Evolutionary conservation across 1,140 invertebrate genomes (phyloP).

Genomic region (Drosophila gunungcola): DNA sequence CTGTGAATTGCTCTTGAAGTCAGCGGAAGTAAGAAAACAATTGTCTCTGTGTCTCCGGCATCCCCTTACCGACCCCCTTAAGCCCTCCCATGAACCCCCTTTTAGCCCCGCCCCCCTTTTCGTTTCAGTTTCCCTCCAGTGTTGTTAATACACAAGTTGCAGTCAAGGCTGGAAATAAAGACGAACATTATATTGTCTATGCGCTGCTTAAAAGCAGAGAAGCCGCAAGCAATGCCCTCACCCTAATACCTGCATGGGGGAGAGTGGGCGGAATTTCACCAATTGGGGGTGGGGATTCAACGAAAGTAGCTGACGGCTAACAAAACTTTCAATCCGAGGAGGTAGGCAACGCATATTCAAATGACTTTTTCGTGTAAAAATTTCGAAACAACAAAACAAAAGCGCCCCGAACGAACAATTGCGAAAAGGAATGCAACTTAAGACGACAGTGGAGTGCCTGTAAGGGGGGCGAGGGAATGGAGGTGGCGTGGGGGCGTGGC

Average conservation of each 20-base stretch:
- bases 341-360: slow-evolving; percentile 72
- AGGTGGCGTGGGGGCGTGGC: background rate
- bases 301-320: slow-evolving; percentile 75
- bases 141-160: slow-evolving; percentile 50
- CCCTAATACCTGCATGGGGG: slow-evolving; percentile 42
- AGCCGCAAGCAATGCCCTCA: slow-evolving; percentile 74
- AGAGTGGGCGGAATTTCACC: background rate
- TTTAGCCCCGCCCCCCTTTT: background rate
- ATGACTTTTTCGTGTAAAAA: slow-evolving; percentile 82
- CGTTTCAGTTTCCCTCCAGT: slow-evolving; percentile 7
- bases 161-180: slow-evolving; percentile 62
- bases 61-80: background rate
- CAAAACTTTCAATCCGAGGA: slow-evolving; percentile 73
- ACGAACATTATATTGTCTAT: slow-evolving; percentile 60
- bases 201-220: slow-evolving; percentile 42
- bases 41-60: slow-evolving; percentile 42
- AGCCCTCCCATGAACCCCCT: background rate
- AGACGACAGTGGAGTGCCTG: slow-evolving; percentile 25
- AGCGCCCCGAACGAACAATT: slow-evolving; percentile 70
- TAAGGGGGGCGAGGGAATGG: background rate
- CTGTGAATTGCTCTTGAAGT: slow-evolving; percentile 52
- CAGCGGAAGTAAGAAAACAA: slow-evolving; percentile 55
- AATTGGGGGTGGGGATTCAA: background rate
- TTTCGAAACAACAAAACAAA: slow-evolving; percentile 72
- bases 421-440: slow-evolving; percentile 73